Evolutionary conservation across 2,113 vertebrate species (phyloP).

Genomic region (Xenopus laevis): DNA sequence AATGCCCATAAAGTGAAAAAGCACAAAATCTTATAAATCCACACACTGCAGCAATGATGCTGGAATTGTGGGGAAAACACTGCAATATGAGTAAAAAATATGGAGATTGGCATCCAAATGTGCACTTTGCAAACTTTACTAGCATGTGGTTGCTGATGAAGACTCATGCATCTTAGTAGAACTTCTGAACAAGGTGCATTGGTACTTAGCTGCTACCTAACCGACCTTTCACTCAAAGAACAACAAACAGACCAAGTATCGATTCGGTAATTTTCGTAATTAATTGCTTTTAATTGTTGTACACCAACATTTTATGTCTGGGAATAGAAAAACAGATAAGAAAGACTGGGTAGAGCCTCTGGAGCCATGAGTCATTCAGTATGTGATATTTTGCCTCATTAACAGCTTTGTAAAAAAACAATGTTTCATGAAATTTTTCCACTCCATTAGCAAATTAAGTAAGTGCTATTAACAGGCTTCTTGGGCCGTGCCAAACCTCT

Average conservation of each 20-base stretch:
- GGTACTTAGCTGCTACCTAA: not conserved
- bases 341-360: not conserved
- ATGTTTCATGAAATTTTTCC: constrained; percentile 22
- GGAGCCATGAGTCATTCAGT: constrained; percentile 23
- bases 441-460: constrained; percentile 37
- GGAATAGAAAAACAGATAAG: not conserved
- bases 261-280: not conserved
- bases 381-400: constrained; percentile 31
- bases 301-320: no score
- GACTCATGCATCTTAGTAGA: no score
- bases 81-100: no score
- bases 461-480: constrained; percentile 1
- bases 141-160: no score
- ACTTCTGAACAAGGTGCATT: not conserved
- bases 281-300: no score
- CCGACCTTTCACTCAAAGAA: not conserved
- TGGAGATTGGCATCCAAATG: no score
- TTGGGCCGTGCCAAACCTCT: constrained; percentile 15
- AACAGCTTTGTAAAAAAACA: constrained; percentile 18
- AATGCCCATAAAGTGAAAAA: no score
- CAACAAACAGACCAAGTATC: not conserved
- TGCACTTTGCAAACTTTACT: no score
- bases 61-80: no score
- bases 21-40: no score
- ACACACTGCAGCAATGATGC: no score